Evolutionary conservation across 2,113 vertebrate species (phyloP).

Genomic region (Oncorhynchus mykiss): DNA sequence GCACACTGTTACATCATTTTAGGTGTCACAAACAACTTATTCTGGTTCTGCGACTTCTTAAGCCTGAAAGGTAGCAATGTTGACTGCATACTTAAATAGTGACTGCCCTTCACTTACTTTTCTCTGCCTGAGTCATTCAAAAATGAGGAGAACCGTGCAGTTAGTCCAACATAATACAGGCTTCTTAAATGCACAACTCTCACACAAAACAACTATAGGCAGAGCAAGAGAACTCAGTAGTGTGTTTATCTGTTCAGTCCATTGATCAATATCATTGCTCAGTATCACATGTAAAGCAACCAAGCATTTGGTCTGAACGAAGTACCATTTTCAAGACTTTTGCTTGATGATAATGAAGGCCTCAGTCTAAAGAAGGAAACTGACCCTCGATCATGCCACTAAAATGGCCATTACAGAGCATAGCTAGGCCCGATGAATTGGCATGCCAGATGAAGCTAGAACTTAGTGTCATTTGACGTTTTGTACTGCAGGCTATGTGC

Average conservation of each 20-base stretch:
- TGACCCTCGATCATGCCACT: constrained; percentile 50
- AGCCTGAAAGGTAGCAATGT: constrained; percentile 60
- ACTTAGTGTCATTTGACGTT: constrained; percentile 72
- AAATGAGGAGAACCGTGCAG: neutral
- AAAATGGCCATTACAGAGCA: constrained; percentile 55
- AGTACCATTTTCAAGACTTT: constrained; percentile 44
- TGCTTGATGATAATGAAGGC: constrained; percentile 18
- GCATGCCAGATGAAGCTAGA: constrained; percentile 68
- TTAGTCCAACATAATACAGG: neutral
- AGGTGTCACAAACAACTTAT: constrained; percentile 49
- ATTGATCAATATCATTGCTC: constrained; percentile 25
- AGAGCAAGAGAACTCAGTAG: constrained; percentile 34
- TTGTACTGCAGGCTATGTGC: constrained; percentile 74
- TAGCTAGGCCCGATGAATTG: constrained; percentile 52
- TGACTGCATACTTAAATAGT: constrained; percentile 31
- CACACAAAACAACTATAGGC: neutral
- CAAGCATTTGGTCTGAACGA: constrained; percentile 52
- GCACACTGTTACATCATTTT: constrained; percentile 65
- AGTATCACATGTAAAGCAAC: constrained; percentile 46
- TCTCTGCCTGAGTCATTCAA: constrained; percentile 42
- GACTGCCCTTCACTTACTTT: constrained; percentile 43
- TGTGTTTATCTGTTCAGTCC: neutral
- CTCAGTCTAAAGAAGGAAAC: constrained; percentile 54
- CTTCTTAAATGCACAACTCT: neutral
- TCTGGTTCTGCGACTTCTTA: constrained; percentile 49